phyloP scores from a whole-genome alignment of 2,113 vertebrate genomes.

The Halichoeres trimaculatus region DNA sequence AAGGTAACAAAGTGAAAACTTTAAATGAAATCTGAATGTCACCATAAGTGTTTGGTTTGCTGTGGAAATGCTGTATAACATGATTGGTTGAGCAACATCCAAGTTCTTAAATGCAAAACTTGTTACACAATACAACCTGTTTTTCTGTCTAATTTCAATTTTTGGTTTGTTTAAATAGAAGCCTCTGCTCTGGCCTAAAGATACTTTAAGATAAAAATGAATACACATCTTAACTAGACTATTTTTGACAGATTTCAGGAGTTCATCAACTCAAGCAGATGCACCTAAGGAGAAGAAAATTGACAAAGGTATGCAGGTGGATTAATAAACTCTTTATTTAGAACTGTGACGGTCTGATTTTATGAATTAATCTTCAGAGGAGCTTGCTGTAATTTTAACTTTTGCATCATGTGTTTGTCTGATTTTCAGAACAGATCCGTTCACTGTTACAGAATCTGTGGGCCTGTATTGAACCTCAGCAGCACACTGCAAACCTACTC shows the following conservation, averaged over 20 bases:
- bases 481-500: conserved; percentile 34
- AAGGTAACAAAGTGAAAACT: conserved; percentile 80
- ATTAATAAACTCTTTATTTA: background rate
- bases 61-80: background rate
- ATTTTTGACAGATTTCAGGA: conserved; percentile 81
- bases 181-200: background rate
- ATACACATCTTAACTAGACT: background rate
- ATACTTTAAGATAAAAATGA: background rate
- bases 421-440: conserved; percentile 86
- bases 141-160: too few relatives aligned
- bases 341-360: too few relatives aligned
- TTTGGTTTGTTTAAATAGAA: too few relatives aligned
- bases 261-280: conserved; percentile 85
- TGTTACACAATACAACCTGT: too few relatives aligned
- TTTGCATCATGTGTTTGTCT: background rate
- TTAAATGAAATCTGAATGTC: background rate
- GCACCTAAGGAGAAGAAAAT: conserved; percentile 77
- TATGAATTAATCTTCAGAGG: background rate
- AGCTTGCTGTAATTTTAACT: background rate
- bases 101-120: too few relatives aligned
- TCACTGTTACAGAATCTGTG: conserved; percentile 89
- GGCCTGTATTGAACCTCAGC: conserved; percentile 86
- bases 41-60: background rate
- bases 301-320: conserved; percentile 87
- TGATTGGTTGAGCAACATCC: too few relatives aligned